Percentiles rank a stretch among this genome's conserved stretches.
phyloP scores from a whole-genome alignment of 2,113 vertebrate species.

The Columbina picui region DNA sequence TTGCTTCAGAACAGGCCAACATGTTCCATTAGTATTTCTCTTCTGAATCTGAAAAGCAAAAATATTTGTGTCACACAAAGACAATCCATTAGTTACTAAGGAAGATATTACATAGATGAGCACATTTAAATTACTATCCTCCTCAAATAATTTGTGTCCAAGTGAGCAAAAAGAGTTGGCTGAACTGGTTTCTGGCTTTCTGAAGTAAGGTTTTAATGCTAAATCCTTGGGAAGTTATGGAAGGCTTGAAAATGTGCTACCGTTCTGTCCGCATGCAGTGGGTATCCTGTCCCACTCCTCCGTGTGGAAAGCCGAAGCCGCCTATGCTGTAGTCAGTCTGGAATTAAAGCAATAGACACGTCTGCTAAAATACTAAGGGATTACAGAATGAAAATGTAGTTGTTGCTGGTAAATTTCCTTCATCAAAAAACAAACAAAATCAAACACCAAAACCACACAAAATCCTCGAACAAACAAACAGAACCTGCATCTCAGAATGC shows the following conservation, averaged over 20 bases:
- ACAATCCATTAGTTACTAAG: conserved; percentile 39
- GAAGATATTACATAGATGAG: conserved; percentile 28
- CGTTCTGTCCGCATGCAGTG: neutral
- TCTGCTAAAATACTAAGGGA: neutral
- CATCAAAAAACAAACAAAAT: neutral
- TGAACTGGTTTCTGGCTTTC: neutral
- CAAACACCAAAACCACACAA: no score
- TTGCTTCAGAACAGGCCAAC: neutral
- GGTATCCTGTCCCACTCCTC: neutral
- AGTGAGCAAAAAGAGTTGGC: conserved; percentile 9
- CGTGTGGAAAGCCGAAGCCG: conserved; percentile 1
- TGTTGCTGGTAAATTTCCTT: neutral
- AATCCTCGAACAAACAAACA: no score
- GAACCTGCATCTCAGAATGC: neutral
- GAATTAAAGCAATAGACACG: neutral
- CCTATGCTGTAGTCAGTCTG: neutral
- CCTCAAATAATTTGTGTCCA: neutral
- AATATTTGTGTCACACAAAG: conserved; percentile 51
- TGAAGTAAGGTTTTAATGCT: neutral
- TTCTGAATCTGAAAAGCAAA: neutral
- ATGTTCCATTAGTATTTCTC: conserved; percentile 8
- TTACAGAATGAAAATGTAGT: neutral
- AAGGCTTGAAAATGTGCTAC: conserved; percentile 27
- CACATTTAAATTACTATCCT: neutral
- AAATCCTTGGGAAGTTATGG: conserved; percentile 11